Evolutionary conservation across 2,113 vertebrate species (phyloP).

Genomic region (Melanocharis versteri): DNA sequence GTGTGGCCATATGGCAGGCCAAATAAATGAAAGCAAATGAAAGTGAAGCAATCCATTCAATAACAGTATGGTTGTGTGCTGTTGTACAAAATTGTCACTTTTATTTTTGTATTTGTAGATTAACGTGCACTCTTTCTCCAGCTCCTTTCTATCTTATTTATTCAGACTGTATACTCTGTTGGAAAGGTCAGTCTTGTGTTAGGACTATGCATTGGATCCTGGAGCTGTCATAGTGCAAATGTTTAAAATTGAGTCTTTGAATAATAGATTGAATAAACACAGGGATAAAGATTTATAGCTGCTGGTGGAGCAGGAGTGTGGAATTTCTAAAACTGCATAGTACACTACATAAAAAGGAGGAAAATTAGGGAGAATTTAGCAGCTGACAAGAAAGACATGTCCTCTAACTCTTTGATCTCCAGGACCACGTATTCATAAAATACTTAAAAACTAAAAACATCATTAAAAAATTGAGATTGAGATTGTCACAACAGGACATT

Average conservation of each 20-base stretch:
- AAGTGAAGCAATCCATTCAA: not conserved
- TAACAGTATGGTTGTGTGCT: not conserved
- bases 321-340: not conserved
- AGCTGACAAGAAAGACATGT: not conserved
- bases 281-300: not conserved
- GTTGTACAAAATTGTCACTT: not conserved
- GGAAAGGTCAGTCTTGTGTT: not conserved
- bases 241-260: not conserved
- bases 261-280: constrained; percentile 5
- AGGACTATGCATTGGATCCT: not conserved
- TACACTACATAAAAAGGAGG: not conserved
- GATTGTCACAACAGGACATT: not conserved
- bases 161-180: not conserved
- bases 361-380: not conserved
- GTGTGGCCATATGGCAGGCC: not conserved
- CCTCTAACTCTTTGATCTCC: not conserved
- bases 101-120: not conserved
- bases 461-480: not conserved
- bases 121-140: not conserved
- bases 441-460: not conserved
- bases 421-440: not conserved
- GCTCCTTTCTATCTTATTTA: not conserved
- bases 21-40: constrained; percentile 30
- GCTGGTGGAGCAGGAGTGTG: not conserved
- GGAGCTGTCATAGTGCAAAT: not conserved